phyloP scores from a whole-genome alignment of 2,113 vertebrate genomes.

The Hylia prasina region DNA sequence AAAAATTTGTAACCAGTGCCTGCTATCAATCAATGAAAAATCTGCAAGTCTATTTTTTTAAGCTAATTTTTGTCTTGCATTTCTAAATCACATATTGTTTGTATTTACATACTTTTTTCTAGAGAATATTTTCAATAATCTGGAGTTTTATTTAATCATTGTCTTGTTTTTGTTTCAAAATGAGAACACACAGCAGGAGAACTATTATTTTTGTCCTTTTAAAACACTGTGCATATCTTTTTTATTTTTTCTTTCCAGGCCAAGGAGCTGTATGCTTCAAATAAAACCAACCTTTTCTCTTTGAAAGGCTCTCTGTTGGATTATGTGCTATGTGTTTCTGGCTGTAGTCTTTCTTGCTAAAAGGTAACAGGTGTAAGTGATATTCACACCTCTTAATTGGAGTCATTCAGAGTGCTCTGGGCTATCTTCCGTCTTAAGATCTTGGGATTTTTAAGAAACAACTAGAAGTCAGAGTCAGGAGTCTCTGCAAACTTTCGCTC shows the following conservation, averaged over 20 bases:
- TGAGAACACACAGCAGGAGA: constrained; percentile 45
- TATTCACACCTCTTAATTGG: constrained; percentile 56
- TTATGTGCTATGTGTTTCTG: constrained; percentile 22
- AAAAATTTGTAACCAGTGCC: background rate
- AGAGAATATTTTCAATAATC: constrained; percentile 46
- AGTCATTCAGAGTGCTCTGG: constrained; percentile 60
- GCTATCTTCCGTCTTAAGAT: constrained; percentile 20
- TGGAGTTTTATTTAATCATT: constrained; percentile 43
- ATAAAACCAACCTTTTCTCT: constrained; percentile 44
- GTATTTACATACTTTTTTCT: constrained; percentile 47
- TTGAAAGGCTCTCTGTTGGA: constrained; percentile 38
- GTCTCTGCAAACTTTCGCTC: background rate
- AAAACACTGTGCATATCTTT: constrained; percentile 14
- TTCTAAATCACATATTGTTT: constrained; percentile 59
- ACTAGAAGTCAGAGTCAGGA: background rate
- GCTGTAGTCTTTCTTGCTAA: constrained; percentile 38
- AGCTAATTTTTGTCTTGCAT: constrained; percentile 18
- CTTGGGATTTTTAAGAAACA: constrained; percentile 1
- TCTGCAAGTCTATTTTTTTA: constrained; percentile 48
- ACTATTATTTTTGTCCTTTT: constrained; percentile 52
- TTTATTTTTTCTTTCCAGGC: background rate
- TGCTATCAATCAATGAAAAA: constrained; percentile 35
- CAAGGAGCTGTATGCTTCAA: constrained; percentile 9
- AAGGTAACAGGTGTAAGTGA: constrained; percentile 56
- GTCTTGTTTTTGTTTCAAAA: constrained; percentile 58